phyloP scores from a whole-genome alignment of 2,888 invertebrate species.

The Physocephala rufipes region DNA sequence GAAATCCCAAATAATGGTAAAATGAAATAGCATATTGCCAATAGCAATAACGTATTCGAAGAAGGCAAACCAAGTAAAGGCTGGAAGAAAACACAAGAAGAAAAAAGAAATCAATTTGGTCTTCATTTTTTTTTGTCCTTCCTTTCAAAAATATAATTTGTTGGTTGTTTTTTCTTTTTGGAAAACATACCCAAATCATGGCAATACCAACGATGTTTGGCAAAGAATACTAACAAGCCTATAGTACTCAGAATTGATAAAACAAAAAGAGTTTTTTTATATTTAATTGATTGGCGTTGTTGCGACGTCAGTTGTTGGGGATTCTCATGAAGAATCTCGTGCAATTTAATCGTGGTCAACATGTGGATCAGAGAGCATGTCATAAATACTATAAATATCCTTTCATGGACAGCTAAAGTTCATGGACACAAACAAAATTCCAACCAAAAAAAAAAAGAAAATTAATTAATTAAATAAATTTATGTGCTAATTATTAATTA shows the following conservation, averaged over 20 bases:
- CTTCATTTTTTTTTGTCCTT: not conserved
- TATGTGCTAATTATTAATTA: too few species aligned
- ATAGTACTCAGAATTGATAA: slow-evolving; percentile 81
- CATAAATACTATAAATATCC: slow-evolving; percentile 92
- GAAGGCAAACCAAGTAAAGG: slow-evolving; percentile 93
- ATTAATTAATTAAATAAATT: not conserved
- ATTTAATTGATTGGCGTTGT: slow-evolving; percentile 68
- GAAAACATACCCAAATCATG: slow-evolving; percentile 80
- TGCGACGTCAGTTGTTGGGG: slow-evolving; percentile 58
- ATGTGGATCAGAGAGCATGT: slow-evolving; percentile 84
- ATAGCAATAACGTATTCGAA: slow-evolving; percentile 93
- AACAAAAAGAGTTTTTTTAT: slow-evolving; percentile 80
- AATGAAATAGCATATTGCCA: slow-evolving; percentile 92
- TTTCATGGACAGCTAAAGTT: slow-evolving; percentile 85
- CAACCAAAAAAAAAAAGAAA: not conserved
- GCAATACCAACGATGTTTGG: slow-evolving; percentile 88
- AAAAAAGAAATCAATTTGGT: not conserved
- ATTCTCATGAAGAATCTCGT: slow-evolving; percentile 59
- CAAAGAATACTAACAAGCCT: slow-evolving; percentile 87
- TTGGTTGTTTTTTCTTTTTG: too few species aligned
- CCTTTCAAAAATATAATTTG: not conserved
- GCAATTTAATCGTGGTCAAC: slow-evolving; percentile 75
- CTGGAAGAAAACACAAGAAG: slow-evolving; percentile 65
- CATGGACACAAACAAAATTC: slow-evolving; percentile 4
- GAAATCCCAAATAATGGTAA: slow-evolving; percentile 87